Evolutionary conservation across 2,113 vertebrate genomes (phyloP).

Genomic region (Siniperca chuatsi): DNA sequence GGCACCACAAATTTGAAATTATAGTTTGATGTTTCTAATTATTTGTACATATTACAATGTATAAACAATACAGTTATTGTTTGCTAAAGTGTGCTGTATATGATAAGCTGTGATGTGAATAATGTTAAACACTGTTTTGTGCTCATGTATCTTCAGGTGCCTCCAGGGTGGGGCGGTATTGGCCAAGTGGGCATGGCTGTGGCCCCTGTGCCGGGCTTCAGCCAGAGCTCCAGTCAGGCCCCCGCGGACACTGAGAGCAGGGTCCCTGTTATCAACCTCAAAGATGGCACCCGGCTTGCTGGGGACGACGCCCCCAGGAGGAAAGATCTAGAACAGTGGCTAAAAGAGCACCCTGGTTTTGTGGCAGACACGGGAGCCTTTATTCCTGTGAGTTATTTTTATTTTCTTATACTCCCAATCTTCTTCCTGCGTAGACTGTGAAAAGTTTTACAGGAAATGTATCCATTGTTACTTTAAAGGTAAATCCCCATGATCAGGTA

Average conservation of each 20-base stretch:
- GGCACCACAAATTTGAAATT: not conserved
- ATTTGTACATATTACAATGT: not conserved
- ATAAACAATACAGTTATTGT: not conserved
- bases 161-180: conserved; percentile 86
- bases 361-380: conserved; percentile 96
- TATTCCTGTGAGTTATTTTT: conserved; percentile 88
- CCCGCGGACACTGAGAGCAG: conserved; percentile 89
- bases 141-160: conserved; percentile 78
- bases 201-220: conserved; percentile 78
- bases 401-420: not conserved
- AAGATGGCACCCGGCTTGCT: conserved; percentile 96
- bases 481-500: not conserved
- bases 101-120: not conserved
- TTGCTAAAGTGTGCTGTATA: not conserved
- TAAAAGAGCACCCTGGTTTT: conserved; percentile 95
- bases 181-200: conserved; percentile 85
- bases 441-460: not conserved
- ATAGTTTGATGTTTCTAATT: not conserved
- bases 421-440: not conserved
- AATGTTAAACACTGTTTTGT: not conserved
- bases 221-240: conserved; percentile 79
- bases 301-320: conserved; percentile 96
- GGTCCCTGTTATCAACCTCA: conserved; percentile 97
- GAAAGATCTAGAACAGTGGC: conserved; percentile 95
- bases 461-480: not conserved